Evolutionary conservation across 1,140 invertebrate species (phyloP), one percentile per base, ranked within the genome.

Genomic region (Drosophila eugracilis): DNA sequence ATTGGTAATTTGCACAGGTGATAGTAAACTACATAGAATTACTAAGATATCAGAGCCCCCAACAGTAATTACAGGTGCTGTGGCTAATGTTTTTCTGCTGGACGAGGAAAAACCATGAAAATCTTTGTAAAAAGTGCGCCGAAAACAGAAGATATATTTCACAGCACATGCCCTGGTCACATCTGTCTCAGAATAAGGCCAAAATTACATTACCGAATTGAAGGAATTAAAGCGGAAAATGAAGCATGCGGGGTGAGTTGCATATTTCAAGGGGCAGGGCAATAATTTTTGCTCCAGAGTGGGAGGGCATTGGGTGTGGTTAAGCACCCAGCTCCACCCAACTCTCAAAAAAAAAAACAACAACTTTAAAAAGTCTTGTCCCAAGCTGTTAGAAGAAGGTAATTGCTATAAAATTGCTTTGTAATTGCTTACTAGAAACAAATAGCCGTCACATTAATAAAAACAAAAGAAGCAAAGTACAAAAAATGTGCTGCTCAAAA

Each of bases 321-420:
- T 48, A 15, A 14, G n/a, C 0, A n/a, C 32, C 12, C 0, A 3
- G n/a, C 34, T 14, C 10, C 30, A 15, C 52, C 48, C 77, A 39
- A 15, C 52, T 42, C 77, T 39, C 34, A 69, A 78, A 69, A 78
- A 12, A 39, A 36, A 5, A 14, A 36, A 36, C n/a, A 36, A 70
- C 44, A 57, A 72, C 81, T 80, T 85, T 84, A 76, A 84, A 84
- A 69, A 34, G 80, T 66, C 79, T 52, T 69, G 81, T 86, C 63
- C 67, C 77, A 86, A 86, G 81, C 81, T 86, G 83, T 86, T 86
- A 58, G 69, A 75, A 39, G 67, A 80, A 88, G 81, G 81, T 86
- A 86, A 86, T 86, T 86, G 81, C 83, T 86, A 86, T 86, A 86
- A 86, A 86, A 86, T 86, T 86, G 81, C 81, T 86, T 80, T 86